These are phyloP conservation scores for Oscheius myriophilus DNA, from an alignment of 2,888 invertebrate species.

Conservation along the genomic window DNA sequence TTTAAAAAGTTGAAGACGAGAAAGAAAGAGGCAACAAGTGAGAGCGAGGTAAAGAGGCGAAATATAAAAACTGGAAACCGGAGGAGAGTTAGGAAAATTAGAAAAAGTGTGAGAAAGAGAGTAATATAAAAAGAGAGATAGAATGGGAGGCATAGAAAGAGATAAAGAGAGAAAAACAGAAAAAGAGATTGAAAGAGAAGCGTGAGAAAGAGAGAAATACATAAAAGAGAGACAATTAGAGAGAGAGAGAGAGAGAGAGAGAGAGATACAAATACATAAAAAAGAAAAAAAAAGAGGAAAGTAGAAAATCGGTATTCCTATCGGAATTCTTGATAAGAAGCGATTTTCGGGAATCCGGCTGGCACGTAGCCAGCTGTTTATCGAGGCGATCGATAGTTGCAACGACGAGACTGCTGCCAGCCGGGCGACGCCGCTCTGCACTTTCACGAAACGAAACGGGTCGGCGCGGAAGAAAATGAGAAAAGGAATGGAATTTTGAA, in stretches of 20 bases:
- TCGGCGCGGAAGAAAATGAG: too few species aligned
- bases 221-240: constrained; percentile 6
- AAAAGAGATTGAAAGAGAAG: too few species aligned
- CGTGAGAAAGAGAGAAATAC: neutral
- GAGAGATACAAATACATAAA: too few species aligned
- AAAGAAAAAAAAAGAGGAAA: neutral
- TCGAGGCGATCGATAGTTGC: constrained; percentile 13
- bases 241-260: constrained; percentile 5
- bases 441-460: too few species aligned
- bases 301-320: too few species aligned
- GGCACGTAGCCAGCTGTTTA: constrained; percentile 23
- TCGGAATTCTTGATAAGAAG: neutral
- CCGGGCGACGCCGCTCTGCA: too few species aligned
- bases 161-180: neutral
- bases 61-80: too few species aligned
- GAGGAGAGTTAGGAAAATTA: constrained; percentile 3
- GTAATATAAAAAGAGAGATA: constrained; percentile 9
- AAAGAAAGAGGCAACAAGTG: constrained; percentile 21
- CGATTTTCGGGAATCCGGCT: neutral
- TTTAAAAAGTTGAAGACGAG: constrained; percentile 2
- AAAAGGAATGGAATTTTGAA: too few species aligned
- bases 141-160: neutral
- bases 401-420: too few species aligned
- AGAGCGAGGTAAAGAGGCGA: constrained; percentile 7
- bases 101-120: constrained; percentile 6